Percentiles rank a stretch among this genome's conserved stretches.
phyloP scores from a whole-genome alignment of 2,113 vertebrate species.

The Brienomyrus longianalis region DNA sequence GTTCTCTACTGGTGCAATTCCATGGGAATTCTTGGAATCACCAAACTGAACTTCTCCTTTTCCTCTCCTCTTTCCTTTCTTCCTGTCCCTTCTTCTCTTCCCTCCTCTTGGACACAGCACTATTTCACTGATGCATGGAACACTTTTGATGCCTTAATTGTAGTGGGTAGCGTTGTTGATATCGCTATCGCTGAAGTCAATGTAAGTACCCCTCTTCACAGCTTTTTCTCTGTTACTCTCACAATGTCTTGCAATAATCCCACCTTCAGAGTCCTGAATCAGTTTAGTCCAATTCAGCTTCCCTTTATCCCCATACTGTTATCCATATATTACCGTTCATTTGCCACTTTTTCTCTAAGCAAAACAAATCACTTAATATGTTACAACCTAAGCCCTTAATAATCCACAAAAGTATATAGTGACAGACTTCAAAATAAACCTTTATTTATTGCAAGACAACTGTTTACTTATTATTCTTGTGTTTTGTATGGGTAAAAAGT shows the following conservation, averaged over 20 bases:
- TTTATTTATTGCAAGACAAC: conserved; percentile 10
- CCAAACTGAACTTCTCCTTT: conserved; percentile 16
- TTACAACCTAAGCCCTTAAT: background rate
- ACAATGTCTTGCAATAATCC: conserved; percentile 32
- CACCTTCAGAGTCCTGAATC: background rate
- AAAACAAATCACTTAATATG: background rate
- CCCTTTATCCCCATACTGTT: background rate
- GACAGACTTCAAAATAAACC: background rate
- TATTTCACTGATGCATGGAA: conserved; percentile 99
- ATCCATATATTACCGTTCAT: background rate
- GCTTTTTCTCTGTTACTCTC: conserved; percentile 6
- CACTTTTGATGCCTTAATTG: conserved; percentile 99
- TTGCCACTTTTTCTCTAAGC: background rate
- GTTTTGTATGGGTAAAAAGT: background rate
- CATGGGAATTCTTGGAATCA: background rate
- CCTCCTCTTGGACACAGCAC: conserved; percentile 68
- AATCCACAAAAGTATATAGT: background rate
- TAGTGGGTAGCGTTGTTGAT: conserved; percentile 99
- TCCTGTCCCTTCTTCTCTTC: conserved; percentile 3
- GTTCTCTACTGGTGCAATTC: background rate
- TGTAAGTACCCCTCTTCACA: conserved; percentile 77
- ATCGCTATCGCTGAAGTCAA: conserved; percentile 99
- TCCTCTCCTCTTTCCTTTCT: background rate
- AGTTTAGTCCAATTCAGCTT: background rate
- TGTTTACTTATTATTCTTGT: background rate